phyloP scores from a whole-genome alignment of 2,113 vertebrate genomes.

The Dasyprocta punctata region DNA sequence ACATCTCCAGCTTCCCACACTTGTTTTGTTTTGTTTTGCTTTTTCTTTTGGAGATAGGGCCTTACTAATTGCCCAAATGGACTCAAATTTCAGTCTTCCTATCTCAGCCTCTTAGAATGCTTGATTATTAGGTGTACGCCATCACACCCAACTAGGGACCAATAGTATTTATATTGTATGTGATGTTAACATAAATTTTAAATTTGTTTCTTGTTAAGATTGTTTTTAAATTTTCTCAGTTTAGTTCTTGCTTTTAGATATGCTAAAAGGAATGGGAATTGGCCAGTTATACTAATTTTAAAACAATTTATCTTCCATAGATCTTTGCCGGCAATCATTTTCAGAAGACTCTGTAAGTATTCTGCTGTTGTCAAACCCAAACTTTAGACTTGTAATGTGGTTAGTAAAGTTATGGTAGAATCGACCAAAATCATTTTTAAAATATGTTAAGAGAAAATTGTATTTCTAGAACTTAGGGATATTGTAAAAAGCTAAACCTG shows the following conservation, averaged over 20 bases:
- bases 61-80: background rate
- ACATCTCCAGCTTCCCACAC: background rate
- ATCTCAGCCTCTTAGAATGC: background rate
- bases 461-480: background rate
- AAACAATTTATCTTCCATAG: constrained; percentile 84
- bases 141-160: background rate
- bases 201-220: constrained; percentile 30
- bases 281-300: constrained; percentile 47
- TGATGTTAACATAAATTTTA: constrained; percentile 10
- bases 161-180: background rate
- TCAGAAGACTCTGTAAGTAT: constrained; percentile 96
- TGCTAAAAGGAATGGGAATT: constrained; percentile 28
- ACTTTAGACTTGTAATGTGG: background rate
- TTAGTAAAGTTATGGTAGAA: background rate
- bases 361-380: constrained; percentile 10
- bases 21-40: background rate
- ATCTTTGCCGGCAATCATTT: constrained; percentile 93
- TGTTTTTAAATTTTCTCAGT: constrained; percentile 8
- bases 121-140: background rate
- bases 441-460: constrained; percentile 1
- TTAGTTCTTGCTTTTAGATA: constrained; percentile 1
- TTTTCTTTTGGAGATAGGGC: background rate
- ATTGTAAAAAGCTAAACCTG: background rate
- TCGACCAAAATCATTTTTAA: background rate
- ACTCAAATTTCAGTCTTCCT: background rate